Percentiles rank a stretch among this genome's conserved stretches.
Conservation (phyloP, 2,113 vertebrate species). For the Vireo altiloquus region DNA sequence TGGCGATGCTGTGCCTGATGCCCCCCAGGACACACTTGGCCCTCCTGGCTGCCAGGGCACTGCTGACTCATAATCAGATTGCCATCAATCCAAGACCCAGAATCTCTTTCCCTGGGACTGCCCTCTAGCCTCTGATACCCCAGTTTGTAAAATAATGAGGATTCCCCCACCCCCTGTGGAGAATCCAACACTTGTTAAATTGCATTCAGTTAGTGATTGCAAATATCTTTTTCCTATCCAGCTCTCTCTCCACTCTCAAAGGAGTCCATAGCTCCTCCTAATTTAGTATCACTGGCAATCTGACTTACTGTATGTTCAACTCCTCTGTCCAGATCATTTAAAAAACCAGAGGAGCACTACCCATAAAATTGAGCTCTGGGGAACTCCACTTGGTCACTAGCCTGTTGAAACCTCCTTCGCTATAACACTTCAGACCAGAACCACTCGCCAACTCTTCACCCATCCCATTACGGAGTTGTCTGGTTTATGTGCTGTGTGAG, state of each 20-base stretch:
- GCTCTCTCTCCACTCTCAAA: background rate
- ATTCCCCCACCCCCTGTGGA: background rate
- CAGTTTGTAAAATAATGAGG: background rate
- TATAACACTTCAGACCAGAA: background rate
- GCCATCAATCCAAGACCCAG: background rate
- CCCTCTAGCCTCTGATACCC: background rate
- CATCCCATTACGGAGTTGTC: background rate
- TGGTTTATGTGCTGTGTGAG: background rate
- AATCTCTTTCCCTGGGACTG: background rate
- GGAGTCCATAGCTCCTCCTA: background rate
- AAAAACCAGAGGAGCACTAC: background rate
- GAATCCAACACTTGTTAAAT: background rate
- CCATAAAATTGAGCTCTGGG: background rate
- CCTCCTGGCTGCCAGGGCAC: background rate
- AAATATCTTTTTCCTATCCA: background rate
- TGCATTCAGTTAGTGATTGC: background rate
- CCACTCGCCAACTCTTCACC: background rate
- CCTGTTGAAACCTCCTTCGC: background rate
- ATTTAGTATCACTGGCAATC: background rate
- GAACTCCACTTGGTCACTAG: background rate
- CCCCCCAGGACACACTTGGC: rapidly evolving
- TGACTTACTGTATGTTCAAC: background rate
- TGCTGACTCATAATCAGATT: background rate
- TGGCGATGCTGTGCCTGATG: background rate
- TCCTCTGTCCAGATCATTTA: background rate